Evolutionary conservation across 2,888 invertebrate genomes (phyloP).

Genomic region (Orgyia antiqua): DNA sequence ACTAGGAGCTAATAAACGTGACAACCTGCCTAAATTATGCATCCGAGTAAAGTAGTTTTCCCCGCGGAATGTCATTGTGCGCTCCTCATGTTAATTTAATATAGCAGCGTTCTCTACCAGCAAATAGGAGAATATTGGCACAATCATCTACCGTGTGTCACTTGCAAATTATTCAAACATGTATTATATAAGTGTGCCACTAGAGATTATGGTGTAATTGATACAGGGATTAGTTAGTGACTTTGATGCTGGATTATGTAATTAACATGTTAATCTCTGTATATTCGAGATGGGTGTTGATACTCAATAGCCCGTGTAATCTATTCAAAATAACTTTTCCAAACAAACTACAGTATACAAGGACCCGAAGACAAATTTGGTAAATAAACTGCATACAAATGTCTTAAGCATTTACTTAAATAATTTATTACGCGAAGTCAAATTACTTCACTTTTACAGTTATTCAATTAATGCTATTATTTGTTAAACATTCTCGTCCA

Average conservation of each 20-base stretch:
- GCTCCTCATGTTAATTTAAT: slow-evolving; percentile 62
- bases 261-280: slow-evolving; percentile 14
- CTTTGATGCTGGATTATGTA: slow-evolving; percentile 9
- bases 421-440: too few relatives aligned
- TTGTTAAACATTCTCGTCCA: too few relatives aligned
- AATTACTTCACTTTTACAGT: too few relatives aligned
- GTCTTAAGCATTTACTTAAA: too few relatives aligned
- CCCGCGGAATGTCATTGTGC: slow-evolving; percentile 38
- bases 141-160: slow-evolving; percentile 35
- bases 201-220: slow-evolving; percentile 33
- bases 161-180: slow-evolving; percentile 42
- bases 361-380: too few relatives aligned
- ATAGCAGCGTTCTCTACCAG: slow-evolving; percentile 42
- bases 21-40: slow-evolving; percentile 42
- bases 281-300: slow-evolving; percentile 9
- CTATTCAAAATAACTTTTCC: background rate
- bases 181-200: slow-evolving; percentile 18
- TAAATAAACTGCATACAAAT: too few relatives aligned
- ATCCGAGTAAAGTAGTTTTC: slow-evolving; percentile 27
- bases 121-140: slow-evolving; percentile 39
- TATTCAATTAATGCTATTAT: too few relatives aligned
- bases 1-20: slow-evolving; percentile 40
- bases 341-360: background rate
- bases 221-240: slow-evolving; percentile 27
- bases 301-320: background rate